phyloP scores from a whole-genome alignment of 1,140 invertebrate species.

The Drosophila insularis region DNA sequence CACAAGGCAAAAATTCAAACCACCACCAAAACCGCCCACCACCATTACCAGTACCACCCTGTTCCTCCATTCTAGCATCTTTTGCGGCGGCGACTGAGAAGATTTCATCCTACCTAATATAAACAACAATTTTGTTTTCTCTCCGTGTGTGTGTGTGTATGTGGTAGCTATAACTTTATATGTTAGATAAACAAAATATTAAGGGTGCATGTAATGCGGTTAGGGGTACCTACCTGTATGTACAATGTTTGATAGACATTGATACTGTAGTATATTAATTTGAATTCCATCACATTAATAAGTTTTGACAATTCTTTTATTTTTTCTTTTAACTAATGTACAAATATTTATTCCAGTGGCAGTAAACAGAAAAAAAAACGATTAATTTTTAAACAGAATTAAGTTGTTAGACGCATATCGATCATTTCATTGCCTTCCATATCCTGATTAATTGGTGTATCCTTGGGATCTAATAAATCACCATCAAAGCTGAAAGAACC shows the following conservation, averaged over 20 bases:
- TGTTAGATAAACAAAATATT: slow-evolving; percentile 74
- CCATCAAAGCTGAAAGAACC: slow-evolving; percentile 65
- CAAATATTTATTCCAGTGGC: neutral
- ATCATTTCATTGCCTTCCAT: slow-evolving; percentile 75
- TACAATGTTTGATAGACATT: neutral
- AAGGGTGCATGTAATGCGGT: slow-evolving; percentile 61
- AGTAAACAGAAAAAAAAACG: neutral
- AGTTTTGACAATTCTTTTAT: neutral
- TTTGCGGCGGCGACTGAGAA: slow-evolving; percentile 10
- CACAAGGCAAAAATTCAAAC: slow-evolving; percentile 14
- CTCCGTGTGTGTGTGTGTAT: slow-evolving; percentile 32
- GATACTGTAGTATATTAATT: neutral
- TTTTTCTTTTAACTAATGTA: neutral
- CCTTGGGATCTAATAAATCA: slow-evolving; percentile 58
- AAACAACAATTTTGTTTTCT: slow-evolving; percentile 72
- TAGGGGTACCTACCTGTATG: slow-evolving; percentile 24
- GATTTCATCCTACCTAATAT: slow-evolving; percentile 51
- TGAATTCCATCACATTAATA: neutral
- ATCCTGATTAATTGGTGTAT: slow-evolving; percentile 67
- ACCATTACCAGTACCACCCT: slow-evolving; percentile 31
- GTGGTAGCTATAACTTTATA: slow-evolving; percentile 41
- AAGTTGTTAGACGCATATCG: slow-evolving; percentile 46
- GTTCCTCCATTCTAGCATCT: slow-evolving; percentile 39
- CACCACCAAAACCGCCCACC: slow-evolving; percentile 22
- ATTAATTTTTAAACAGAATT: neutral